Evolutionary conservation across 1,140 invertebrate genomes (phyloP).

Genomic region (Macrobrachium rosenbergii): DNA sequence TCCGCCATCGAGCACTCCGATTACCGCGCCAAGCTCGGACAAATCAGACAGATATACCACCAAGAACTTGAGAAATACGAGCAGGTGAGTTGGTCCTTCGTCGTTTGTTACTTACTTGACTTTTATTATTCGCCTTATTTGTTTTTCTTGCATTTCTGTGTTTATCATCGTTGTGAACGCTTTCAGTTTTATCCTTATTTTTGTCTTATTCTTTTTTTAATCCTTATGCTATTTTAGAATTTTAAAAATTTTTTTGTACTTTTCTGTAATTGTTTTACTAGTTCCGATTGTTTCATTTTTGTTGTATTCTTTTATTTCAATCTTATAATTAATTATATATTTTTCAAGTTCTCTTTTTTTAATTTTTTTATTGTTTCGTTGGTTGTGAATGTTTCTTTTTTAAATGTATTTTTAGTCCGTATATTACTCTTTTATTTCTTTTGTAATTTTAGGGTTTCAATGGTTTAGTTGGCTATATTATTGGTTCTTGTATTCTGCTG

Average conservation of each 20-base stretch:
- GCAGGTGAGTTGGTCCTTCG: constrained; percentile 74
- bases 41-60: constrained; percentile 99
- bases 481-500: too few species aligned
- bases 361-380: neutral
- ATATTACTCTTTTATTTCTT: neutral
- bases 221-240: neutral
- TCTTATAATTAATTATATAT: neutral
- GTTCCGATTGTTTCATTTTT: too few species aligned
- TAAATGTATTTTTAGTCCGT: neutral
- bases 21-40: constrained; percentile 98
- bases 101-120: neutral
- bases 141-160: neutral
- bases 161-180: neutral
- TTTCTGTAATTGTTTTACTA: neutral
- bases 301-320: too few species aligned
- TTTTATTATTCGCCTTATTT: neutral
- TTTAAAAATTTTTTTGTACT: neutral
- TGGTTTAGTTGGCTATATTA: too few species aligned
- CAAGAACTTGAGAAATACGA: constrained; percentile 99
- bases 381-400: neutral
- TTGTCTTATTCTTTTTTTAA: neutral
- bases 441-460: too few species aligned
- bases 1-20: constrained; percentile 97
- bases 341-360: neutral
- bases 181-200: neutral